Evolutionary conservation across 2,888 invertebrate species (phyloP), one percentile per base, ranked within the genome.

Genomic region (Melinopterus prodromus): DNA sequence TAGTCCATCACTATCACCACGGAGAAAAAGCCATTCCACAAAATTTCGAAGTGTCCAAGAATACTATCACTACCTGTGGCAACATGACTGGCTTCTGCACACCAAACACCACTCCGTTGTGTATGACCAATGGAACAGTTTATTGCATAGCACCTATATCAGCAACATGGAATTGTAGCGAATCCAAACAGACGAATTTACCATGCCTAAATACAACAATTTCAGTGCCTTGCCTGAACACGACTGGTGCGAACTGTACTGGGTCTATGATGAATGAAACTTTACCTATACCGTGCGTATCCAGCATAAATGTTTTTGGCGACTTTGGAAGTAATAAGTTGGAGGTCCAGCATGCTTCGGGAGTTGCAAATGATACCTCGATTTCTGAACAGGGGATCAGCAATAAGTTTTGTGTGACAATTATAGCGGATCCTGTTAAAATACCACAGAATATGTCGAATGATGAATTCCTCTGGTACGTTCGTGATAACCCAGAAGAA

Each of bases 1-100:
- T 82, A 6, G 87, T 89, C 5, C 88, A 89, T 79, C 89, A 89
- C 82, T 89, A 89, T 81, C 86, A 89, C 80, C 87, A 87, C 80
- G 87, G 88, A 77, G 85, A 83, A 5, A 85, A 86, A 26, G 79
- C 83, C 9, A 83, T 86, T 0, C 86, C 87, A 0, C 85, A 85
- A 77, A 85, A 87, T 79, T 80, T 83, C 2, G 85, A 84, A 5
- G 87, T 89, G 9, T 83, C 87, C 82, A 84, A 87, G n/a, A 88
- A 88, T 70, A 85, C 86, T 0, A 86, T 89, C 6, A 85, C 87
- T 0, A 84, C 84, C 16, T 89, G 89, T 82, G 87, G 88, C 4
- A 88, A 89, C 81, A 86, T 86, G 38, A 86, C 86, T 0, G 83
- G 84, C 14, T 85, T 89, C 71, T 89, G 89, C 82, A 86, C 89